These are phyloP conservation scores for Mesoligia furuncula DNA, from an alignment of 2,888 invertebrate species.

Conservation along the genomic window DNA sequence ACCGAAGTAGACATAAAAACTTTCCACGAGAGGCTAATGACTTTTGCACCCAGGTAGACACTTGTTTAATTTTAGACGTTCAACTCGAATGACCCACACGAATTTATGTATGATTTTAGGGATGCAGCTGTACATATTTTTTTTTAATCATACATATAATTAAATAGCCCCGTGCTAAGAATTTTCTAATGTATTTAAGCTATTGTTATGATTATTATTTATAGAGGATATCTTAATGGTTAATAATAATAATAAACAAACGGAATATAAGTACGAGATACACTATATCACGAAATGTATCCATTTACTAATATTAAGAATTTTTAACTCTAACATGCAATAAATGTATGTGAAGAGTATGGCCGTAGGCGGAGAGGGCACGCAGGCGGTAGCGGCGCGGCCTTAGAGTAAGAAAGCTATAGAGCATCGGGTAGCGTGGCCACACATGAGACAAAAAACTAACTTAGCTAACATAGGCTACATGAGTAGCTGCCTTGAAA, in stretches of 20 bases:
- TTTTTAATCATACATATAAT: too few relatives aligned
- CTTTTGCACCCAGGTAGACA: slow-evolving; percentile 64
- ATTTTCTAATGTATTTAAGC: background rate
- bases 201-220: background rate
- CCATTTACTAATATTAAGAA: slow-evolving; percentile 11
- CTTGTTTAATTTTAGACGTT: slow-evolving; percentile 53
- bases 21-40: slow-evolving; percentile 74
- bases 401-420: too few relatives aligned
- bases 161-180: background rate
- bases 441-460: too few relatives aligned
- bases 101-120: slow-evolving; percentile 33
- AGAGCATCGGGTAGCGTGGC: too few relatives aligned
- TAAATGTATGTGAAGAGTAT: slow-evolving; percentile 12
- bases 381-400: background rate
- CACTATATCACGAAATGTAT: background rate
- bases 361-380: background rate
- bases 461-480: too few relatives aligned
- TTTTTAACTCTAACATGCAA: slow-evolving; percentile 24
- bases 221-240: background rate
- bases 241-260: background rate
- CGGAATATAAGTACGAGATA: background rate
- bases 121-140: background rate
- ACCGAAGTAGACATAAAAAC: slow-evolving; percentile 61
- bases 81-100: slow-evolving; percentile 44
- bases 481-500: too few relatives aligned